These are phyloP conservation scores for Ormyrus pomaceus DNA, from an alignment of 2,888 invertebrate genomes.

Conservation along the genomic window DNA sequence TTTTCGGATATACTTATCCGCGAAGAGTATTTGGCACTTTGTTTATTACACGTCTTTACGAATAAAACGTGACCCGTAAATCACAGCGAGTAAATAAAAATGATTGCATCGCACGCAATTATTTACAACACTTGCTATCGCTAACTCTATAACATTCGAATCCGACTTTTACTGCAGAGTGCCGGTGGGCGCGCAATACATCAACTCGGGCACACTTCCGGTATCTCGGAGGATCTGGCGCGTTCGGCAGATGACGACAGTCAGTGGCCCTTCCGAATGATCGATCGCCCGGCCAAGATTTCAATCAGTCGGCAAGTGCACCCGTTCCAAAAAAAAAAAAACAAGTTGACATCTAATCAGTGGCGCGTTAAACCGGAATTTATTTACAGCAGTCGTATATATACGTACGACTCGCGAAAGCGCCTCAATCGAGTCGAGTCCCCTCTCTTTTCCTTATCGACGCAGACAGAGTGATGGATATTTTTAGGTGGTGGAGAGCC, in stretches of 20 bases:
- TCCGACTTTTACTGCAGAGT: too few species aligned
- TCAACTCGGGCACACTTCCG: neutral
- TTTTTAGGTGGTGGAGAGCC: too few species aligned
- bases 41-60: too few species aligned
- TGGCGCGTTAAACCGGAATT: constrained; percentile 13
- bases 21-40: too few species aligned
- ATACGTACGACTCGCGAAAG: neutral
- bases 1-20: too few species aligned
- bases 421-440: neutral
- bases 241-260: constrained; percentile 27
- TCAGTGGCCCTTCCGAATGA: constrained; percentile 27
- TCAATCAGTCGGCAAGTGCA: constrained; percentile 33
- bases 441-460: neutral
- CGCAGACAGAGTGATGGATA: too few species aligned
- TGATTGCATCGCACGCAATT: neutral
- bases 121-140: neutral
- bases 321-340: neutral
- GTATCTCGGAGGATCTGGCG: neutral
- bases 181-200: neutral
- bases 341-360: constrained; percentile 22
- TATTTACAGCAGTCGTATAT: constrained; percentile 3
- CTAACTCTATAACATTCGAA: neutral
- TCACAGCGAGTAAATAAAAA: too few species aligned
- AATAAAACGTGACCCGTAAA: too few species aligned
- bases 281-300: constrained; percentile 39